Conservation (phyloP, 2,797 vertebrate species). For the Parotocinclus haroldoi region DNA sequence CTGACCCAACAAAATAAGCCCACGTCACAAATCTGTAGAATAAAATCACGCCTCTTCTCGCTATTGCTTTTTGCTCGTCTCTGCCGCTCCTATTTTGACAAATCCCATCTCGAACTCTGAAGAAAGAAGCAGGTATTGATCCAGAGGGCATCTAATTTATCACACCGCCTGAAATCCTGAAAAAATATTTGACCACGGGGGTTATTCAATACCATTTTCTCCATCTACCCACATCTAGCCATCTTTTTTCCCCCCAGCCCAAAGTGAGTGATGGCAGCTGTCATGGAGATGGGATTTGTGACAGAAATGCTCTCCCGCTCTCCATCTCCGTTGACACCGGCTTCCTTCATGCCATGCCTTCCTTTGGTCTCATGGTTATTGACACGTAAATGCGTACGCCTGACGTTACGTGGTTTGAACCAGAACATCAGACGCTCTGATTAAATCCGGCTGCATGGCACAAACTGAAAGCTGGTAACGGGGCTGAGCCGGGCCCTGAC, state of each 20-base stretch:
- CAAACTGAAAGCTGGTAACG: conserved; percentile 33
- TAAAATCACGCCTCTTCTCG: conserved; percentile 3
- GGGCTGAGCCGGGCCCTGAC: conserved; percentile 32
- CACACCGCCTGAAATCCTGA: conserved; percentile 89
- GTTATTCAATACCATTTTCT: conserved; percentile 95
- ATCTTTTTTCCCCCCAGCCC: conserved; percentile 59
- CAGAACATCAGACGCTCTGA: conserved; percentile 36
- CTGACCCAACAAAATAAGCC: no score
- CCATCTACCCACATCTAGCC: conserved; percentile 70
- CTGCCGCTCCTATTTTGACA: conserved; percentile 86
- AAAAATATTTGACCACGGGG: conserved; percentile 91
- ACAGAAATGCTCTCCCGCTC: conserved; percentile 58
- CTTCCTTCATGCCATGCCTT: conserved; percentile 67
- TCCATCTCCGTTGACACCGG: conserved; percentile 57
- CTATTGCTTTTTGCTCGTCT: conserved; percentile 47
- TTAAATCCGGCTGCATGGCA: conserved; percentile 36
- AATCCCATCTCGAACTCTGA: conserved; percentile 90
- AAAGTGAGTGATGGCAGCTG: conserved; percentile 73
- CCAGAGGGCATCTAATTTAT: conserved; percentile 94
- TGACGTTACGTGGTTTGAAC: conserved; percentile 8
- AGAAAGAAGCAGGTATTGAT: conserved; percentile 95
- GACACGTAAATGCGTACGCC: conserved; percentile 27
- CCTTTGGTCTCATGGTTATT: conserved; percentile 56
- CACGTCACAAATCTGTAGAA: conserved; percentile 4
- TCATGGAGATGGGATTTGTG: conserved; percentile 68